These are phyloP conservation scores for Pseudococcus viburni DNA, from an alignment of 2,888 invertebrate genomes.

Conservation along the genomic window DNA sequence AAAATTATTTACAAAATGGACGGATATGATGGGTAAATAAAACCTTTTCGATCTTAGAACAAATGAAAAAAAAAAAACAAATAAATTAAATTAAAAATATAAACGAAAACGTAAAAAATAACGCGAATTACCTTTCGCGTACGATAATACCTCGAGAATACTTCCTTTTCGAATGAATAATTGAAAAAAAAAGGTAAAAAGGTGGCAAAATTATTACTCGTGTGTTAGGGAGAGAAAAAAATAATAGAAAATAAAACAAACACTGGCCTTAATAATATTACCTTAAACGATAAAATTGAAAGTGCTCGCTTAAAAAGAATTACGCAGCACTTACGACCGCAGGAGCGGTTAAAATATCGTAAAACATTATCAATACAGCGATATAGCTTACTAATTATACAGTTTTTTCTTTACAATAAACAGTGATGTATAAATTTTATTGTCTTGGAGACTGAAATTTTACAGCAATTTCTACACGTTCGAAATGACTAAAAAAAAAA, in stretches of 20 bases:
- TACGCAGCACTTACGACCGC: slow-evolving; percentile 42
- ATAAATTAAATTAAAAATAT: not conserved
- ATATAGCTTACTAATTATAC: slow-evolving; percentile 23
- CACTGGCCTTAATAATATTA: slow-evolving; percentile 14
- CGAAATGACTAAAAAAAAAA: slow-evolving; percentile 15
- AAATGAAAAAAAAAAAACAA: not conserved
- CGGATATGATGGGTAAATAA: slow-evolving; percentile 32
- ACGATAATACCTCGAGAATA: not conserved
- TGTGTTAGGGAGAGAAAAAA: not conserved
- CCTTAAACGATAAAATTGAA: slow-evolving; percentile 40
- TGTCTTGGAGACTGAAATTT: slow-evolving; percentile 44
- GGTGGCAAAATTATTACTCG: not conserved
- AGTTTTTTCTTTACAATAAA: slow-evolving; percentile 26
- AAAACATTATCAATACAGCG: slow-evolving; percentile 28
- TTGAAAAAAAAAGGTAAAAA: not conserved
- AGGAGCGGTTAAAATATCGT: slow-evolving; percentile 33
- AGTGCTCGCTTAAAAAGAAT: slow-evolving; percentile 30
- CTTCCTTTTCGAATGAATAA: not conserved
- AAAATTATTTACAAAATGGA: slow-evolving; percentile 26
- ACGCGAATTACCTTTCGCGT: not conserved
- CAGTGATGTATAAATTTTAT: slow-evolving; percentile 45
- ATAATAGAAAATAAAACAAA: not conserved
- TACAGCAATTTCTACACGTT: slow-evolving; percentile 38
- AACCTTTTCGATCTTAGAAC: slow-evolving; percentile 2
- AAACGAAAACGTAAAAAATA: slow-evolving; percentile 17